Percentiles rank a stretch among this genome's conserved stretches.
These are phyloP conservation scores for Sebastes oblongus DNA, from an alignment of 2,797 vertebrate species.

Conservation along the genomic window DNA sequence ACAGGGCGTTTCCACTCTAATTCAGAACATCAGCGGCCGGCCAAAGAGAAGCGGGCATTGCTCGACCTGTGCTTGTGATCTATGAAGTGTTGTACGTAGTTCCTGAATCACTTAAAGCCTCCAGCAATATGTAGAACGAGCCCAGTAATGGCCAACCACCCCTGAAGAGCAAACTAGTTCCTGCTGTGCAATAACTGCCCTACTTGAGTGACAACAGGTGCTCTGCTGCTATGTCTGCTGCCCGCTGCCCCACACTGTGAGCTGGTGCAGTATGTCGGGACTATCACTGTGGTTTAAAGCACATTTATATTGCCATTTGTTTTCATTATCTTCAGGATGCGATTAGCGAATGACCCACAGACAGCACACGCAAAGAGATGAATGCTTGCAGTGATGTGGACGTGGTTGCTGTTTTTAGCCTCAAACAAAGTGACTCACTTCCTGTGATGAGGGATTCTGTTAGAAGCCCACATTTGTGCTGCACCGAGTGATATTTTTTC, in stretches of 20 bases:
- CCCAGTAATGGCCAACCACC: constrained; percentile 14
- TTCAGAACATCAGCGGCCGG: not conserved
- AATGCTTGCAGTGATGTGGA: constrained; percentile 5
- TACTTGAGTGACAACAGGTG: constrained; percentile 58
- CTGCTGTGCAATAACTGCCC: constrained; percentile 30
- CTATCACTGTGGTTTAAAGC: not conserved
- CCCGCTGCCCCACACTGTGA: not conserved
- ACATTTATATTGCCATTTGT: not conserved
- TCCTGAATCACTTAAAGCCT: constrained; percentile 17
- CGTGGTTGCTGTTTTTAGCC: constrained; percentile 34
- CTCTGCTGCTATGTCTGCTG: constrained; percentile 7
- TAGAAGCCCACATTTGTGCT: not conserved
- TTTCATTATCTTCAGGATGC: not conserved
- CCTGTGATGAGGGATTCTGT: constrained; percentile 12
- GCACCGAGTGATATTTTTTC: not conserved
- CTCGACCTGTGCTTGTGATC: constrained; percentile 4
- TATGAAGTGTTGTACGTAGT: constrained; percentile 18
- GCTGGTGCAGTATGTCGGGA: not conserved
- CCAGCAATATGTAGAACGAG: constrained; percentile 1
- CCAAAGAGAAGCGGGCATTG: constrained; percentile 4
- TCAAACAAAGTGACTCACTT: constrained; percentile 44
- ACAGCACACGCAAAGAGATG: not conserved
- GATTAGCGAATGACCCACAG: constrained; percentile 10
- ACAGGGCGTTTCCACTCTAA: not conserved
- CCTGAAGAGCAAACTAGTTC: constrained; percentile 50